These are phyloP conservation scores for Vicugna pacos DNA, from an alignment of 2,113 vertebrate species.

Conservation along the genomic window DNA sequence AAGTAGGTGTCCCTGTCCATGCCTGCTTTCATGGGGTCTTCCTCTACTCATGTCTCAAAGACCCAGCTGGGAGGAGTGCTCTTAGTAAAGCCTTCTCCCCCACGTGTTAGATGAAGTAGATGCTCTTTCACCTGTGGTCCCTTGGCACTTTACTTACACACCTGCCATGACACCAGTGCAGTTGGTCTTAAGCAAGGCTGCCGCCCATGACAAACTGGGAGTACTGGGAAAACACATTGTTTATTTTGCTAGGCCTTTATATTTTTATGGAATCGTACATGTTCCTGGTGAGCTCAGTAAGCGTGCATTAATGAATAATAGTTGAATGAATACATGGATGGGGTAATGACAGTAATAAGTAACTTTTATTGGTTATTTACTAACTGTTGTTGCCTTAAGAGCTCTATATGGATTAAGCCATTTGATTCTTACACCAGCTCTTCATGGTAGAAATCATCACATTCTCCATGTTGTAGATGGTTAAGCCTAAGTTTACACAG, in stretches of 20 bases:
- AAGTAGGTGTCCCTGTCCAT: accelerated
- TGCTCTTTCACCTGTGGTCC: background rate
- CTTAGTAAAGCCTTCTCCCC: background rate
- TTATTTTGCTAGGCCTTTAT: background rate
- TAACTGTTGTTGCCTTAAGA: background rate
- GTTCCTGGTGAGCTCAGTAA: background rate
- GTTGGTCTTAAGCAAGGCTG: background rate
- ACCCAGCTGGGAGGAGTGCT: background rate
- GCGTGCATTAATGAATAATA: background rate
- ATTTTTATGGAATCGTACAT: background rate
- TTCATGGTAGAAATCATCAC: background rate
- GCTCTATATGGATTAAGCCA: background rate
- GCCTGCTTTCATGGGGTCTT: background rate
- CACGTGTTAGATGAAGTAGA: background rate
- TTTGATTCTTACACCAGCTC: background rate
- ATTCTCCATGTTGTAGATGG: background rate
- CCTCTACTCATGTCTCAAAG: background rate
- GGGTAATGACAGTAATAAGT: background rate
- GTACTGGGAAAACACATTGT: background rate
- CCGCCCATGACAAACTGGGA: background rate
- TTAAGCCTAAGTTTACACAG: background rate
- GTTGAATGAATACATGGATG: background rate
- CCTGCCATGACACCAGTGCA: accelerated
- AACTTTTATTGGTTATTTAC: background rate
- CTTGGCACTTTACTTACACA: background rate